phyloP scores from a whole-genome alignment of 1,140 invertebrate genomes.

The Campoletis sonorensis region DNA sequence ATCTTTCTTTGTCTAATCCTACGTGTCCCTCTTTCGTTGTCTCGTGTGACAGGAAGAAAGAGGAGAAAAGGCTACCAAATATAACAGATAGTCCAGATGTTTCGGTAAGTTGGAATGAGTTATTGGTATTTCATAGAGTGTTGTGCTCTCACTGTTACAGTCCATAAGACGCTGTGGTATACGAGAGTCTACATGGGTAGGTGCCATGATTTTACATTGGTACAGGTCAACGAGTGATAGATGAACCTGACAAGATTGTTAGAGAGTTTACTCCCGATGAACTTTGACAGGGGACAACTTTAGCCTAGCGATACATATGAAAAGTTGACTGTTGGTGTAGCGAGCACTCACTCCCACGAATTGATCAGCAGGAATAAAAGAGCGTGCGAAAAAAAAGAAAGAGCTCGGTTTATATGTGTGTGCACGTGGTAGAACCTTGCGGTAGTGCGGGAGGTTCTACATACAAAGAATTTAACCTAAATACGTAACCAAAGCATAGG shows the following conservation, averaged over 20 bases:
- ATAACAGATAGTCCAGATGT: slow-evolving; percentile 50
- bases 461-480: background rate
- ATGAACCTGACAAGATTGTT: slow-evolving; percentile 21
- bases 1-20: slow-evolving; percentile 16
- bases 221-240: slow-evolving; percentile 34
- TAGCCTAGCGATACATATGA: background rate
- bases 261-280: slow-evolving; percentile 5
- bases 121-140: slow-evolving; percentile 71
- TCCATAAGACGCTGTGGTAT: slow-evolving; percentile 1
- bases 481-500: background rate
- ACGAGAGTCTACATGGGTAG: slow-evolving; percentile 15
- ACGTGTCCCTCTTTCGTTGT: background rate
- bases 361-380: too few species aligned
- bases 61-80: background rate
- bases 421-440: background rate
- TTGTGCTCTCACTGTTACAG: slow-evolving; percentile 48
- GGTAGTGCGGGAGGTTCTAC: slow-evolving; percentile 15
- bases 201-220: background rate
- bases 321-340: background rate
- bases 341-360: too few species aligned
- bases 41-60: too few species aligned
- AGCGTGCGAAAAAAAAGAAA: background rate
- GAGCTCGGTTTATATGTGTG: background rate
- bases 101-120: slow-evolving; percentile 60
- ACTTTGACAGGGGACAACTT: background rate